phyloP scores from a whole-genome alignment of 2,113 vertebrate genomes.

The Corydoras maculifer region DNA sequence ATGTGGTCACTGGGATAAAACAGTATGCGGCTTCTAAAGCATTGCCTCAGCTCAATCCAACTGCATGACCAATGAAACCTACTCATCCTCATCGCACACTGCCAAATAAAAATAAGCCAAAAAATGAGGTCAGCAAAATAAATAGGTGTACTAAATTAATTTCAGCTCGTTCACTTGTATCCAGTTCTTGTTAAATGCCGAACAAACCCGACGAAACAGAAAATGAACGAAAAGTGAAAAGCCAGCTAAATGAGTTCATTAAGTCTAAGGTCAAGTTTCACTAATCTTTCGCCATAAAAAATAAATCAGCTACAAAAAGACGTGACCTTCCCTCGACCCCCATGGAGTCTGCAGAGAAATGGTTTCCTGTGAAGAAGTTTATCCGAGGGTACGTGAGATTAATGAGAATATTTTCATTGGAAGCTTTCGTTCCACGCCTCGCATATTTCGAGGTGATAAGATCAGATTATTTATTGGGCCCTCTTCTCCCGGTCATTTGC shows the following conservation, averaged over 20 bases:
- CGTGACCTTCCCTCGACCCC: constrained; percentile 84
- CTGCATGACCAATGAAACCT: constrained; percentile 11
- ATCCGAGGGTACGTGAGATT: constrained; percentile 75
- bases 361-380: constrained; percentile 84
- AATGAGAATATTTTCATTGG: constrained; percentile 86
- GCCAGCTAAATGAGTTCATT: constrained; percentile 47
- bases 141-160: background rate
- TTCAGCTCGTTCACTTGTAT: too few species aligned
- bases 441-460: constrained; percentile 75
- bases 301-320: constrained; percentile 43
- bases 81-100: constrained; percentile 27
- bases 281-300: constrained; percentile 45
- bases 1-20: constrained; percentile 30
- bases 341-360: constrained; percentile 76
- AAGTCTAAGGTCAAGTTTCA: constrained; percentile 63
- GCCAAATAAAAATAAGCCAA: constrained; percentile 6
- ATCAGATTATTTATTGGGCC: constrained; percentile 88
- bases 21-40: constrained; percentile 15
- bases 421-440: constrained; percentile 64
- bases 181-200: too few species aligned
- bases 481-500: constrained; percentile 87
- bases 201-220: constrained; percentile 36
- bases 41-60: constrained; percentile 15
- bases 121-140: constrained; percentile 4
- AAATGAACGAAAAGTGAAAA: constrained; percentile 29